Conservation (phyloP, 2,888 invertebrate genomes). For the Tetragonisca angustula region DNA sequence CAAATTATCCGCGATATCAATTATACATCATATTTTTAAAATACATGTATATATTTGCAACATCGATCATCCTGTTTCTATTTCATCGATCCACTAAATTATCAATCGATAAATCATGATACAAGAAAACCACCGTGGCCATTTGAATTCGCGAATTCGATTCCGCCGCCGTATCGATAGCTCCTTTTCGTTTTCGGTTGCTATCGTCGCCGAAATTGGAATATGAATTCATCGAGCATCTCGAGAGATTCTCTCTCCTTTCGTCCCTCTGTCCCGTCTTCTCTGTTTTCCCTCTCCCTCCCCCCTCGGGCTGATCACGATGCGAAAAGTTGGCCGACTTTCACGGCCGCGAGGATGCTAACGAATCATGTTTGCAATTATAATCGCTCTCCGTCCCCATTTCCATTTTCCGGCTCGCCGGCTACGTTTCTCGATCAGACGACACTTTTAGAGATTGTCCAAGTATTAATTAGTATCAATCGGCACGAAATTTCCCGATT, state of each 20-base stretch:
- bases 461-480: no score
- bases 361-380: slow-evolving; percentile 53
- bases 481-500: no score
- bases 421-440: background rate
- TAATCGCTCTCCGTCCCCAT: slow-evolving; percentile 15
- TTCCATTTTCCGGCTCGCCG: background rate
- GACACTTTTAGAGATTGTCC: background rate
- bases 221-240: slow-evolving; percentile 74
- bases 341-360: background rate
- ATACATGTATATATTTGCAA: no score
- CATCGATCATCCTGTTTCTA: background rate
- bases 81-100: background rate
- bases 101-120: background rate
- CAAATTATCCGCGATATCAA: no score
- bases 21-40: no score
- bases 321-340: slow-evolving; percentile 55
- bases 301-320: slow-evolving; percentile 43
- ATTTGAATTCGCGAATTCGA: background rate
- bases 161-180: slow-evolving; percentile 15
- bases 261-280: background rate
- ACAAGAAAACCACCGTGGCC: background rate
- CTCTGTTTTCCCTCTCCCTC: background rate
- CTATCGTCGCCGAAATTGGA: slow-evolving; percentile 63
- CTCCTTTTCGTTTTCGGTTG: slow-evolving; percentile 57
- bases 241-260: slow-evolving; percentile 59